Conservation (phyloP, 2,888 invertebrate species). For the Pteria penguin region DNA sequence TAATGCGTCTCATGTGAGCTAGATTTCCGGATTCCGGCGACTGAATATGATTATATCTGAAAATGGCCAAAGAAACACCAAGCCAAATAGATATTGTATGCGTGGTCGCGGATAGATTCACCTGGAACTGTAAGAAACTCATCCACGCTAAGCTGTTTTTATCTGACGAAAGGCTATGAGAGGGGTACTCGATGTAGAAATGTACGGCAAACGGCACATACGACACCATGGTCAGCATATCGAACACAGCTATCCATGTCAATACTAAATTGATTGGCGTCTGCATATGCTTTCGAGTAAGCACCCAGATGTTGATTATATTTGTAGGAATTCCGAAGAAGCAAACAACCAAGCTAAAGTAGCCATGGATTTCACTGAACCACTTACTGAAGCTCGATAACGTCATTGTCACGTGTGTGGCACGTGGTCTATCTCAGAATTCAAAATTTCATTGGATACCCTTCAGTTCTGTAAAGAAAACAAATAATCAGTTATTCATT, state of each 20-base stretch:
- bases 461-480: too few relatives aligned
- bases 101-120: conserved; percentile 92
- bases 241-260: conserved; percentile 91
- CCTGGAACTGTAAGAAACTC: conserved; percentile 85
- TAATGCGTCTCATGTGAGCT: conserved; percentile 66
- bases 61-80: conserved; percentile 93
- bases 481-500: too few relatives aligned
- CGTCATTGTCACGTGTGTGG: background rate
- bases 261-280: conserved; percentile 95
- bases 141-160: conserved; percentile 79
- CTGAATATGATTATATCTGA: conserved; percentile 87
- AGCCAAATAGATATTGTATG: conserved; percentile 96
- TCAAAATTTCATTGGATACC: too few relatives aligned
- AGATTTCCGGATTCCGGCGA: conserved; percentile 88
- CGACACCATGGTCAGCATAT: conserved; percentile 93
- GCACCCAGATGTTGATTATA: conserved; percentile 92
- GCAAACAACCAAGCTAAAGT: conserved; percentile 91
- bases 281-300: conserved; percentile 89
- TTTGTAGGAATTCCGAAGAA: conserved; percentile 94
- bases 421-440: too few relatives aligned
- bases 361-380: conserved; percentile 86
- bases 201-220: conserved; percentile 94
- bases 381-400: conserved; percentile 48
- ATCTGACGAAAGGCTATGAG: conserved; percentile 57
- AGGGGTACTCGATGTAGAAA: conserved; percentile 68